These are phyloP conservation scores for Symphodus melops DNA, from an alignment of 2,113 vertebrate species.

Conservation along the genomic window DNA sequence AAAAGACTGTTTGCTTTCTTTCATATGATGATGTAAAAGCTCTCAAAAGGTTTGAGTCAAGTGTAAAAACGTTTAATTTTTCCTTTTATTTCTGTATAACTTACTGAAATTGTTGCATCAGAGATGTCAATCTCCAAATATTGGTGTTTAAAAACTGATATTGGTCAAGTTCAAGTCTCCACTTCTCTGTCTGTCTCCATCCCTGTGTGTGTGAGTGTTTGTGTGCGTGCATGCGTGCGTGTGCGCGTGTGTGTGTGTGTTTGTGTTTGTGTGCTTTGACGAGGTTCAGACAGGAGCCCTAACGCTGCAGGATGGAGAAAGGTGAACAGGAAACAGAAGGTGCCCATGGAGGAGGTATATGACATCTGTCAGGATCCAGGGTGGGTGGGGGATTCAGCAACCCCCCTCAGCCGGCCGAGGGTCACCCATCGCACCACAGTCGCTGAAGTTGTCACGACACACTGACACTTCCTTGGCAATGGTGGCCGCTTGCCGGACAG, in stretches of 20 bases:
- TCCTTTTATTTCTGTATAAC: not conserved
- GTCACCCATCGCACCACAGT: slow-evolving; percentile 76
- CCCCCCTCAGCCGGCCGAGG: slow-evolving; percentile 72
- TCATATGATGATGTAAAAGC: slow-evolving; percentile 1
- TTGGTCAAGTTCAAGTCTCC: slow-evolving; percentile 43
- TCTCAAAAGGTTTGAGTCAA: not conserved
- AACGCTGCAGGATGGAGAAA: slow-evolving; percentile 83
- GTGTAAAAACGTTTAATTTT: not conserved
- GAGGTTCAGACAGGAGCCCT: slow-evolving; percentile 76
- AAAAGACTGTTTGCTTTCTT: not conserved
- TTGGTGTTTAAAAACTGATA: slow-evolving; percentile 28
- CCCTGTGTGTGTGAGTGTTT: slow-evolving; percentile 29
- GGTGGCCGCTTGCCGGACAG: slow-evolving; percentile 65
- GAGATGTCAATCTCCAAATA: not conserved
- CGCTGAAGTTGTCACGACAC: slow-evolving; percentile 80
- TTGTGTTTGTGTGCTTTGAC: slow-evolving; percentile 65
- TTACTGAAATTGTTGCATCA: not conserved
- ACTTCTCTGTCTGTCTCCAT: slow-evolving; percentile 41
- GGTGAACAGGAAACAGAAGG: slow-evolving; percentile 84
- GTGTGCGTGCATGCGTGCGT: slow-evolving; percentile 14
- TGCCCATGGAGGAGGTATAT: slow-evolving; percentile 83
- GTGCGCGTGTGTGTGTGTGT: slow-evolving; percentile 43
- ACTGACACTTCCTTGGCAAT: slow-evolving; percentile 84
- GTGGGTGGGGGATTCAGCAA: slow-evolving; percentile 68
- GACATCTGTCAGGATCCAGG: slow-evolving; percentile 83